Base-by-base conservation (phyloP, 1,140 invertebrate species). In the Drosophila erecta region DNA sequence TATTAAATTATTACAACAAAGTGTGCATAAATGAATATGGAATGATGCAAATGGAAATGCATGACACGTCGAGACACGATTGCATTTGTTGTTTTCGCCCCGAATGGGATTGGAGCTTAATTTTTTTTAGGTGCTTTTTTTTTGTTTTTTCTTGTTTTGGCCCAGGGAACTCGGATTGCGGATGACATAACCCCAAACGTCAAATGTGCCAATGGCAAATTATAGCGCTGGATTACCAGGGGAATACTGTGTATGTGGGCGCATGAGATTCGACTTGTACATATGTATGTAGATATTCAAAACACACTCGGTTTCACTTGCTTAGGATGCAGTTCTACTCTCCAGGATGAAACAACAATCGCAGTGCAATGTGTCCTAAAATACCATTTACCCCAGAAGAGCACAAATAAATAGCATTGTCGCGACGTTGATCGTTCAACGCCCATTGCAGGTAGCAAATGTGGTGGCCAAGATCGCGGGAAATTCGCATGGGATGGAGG, bases 1-100 rank as follows among this genome's bases (percentile, higher is more conserved):
- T 87, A 89, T 89, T 76, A 87, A 86, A 86, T 86, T 87, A 86
- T 86, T 87, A 83, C 81, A 83, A 79, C 65, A 76, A 86, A 74
- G 66, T 87, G 83, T 79, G 75, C 83, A 86, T 86, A 86, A 87
- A 87, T 87, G 84, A 79, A 87, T 86, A 86, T 71, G 75, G 70
- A 87, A 87, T 86, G 79, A 86, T 81, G 79, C 61, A 72, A 65
- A 79, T 81, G 79, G 69, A 47, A 87, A 87, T 86, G 81, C 81
- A 79, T 86, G 79, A 83, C 81, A 81, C 78, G 78, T 81, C 64
- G 64, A 55, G 66, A 33, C 66, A 57, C 66, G 66, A 70, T 57
- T 70, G 50, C 38, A 41, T 59, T 66, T 62, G 61, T 38, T 38
- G 37, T 58, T 58, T 24, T 58, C 43, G 62, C 51, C 38, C 43